Evolutionary conservation across 2,113 vertebrate genomes (phyloP).

Genomic region (Sander lucioperca): DNA sequence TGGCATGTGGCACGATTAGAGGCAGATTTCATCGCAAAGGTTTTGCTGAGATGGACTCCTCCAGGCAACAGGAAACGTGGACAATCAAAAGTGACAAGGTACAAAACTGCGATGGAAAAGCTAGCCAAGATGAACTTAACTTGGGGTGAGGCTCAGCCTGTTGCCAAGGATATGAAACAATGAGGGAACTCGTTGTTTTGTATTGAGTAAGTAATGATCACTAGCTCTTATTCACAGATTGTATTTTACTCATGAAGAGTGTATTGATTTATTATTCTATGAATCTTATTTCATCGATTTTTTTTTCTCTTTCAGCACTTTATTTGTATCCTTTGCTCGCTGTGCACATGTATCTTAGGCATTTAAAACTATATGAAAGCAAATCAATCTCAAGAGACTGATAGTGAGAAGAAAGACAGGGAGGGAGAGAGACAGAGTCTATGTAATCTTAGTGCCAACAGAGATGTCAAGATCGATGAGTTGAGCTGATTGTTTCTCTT

Average conservation of each 20-base stretch:
- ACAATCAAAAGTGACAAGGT: background rate
- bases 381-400: background rate
- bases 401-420: too few species aligned
- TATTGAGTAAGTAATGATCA: background rate
- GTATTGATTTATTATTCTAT: background rate
- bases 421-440: background rate
- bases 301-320: background rate
- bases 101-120: background rate
- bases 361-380: background rate
- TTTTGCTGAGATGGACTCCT: background rate
- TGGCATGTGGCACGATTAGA: background rate
- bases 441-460: constrained; percentile 21
- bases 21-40: background rate
- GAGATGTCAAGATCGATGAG: constrained; percentile 41
- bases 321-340: background rate
- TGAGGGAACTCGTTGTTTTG: constrained; percentile 4
- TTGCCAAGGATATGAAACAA: background rate
- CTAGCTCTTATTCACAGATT: background rate
- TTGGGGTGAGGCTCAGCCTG: background rate
- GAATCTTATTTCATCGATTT: too few species aligned
- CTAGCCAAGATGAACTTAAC: background rate
- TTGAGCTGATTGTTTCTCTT: constrained; percentile 13
- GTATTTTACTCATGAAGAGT: background rate
- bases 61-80: background rate
- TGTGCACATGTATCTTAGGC: background rate